Conservation (phyloP, 2,888 invertebrate genomes). For the Drosophila kambysellisi region DNA sequence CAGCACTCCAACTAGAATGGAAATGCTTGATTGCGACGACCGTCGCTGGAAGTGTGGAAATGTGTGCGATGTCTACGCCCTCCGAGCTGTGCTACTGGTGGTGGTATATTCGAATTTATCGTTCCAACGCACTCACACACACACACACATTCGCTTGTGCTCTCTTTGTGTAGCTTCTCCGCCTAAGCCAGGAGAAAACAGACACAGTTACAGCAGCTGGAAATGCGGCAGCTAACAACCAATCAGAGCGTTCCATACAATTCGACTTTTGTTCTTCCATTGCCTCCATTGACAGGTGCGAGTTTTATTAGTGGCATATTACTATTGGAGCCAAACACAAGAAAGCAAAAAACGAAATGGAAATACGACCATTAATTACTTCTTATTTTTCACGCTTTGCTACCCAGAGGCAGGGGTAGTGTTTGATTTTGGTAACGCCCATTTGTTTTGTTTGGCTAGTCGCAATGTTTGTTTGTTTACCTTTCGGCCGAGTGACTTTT, state of each 20-base stretch:
- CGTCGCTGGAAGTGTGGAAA: constrained; percentile 44
- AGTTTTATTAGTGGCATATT: constrained; percentile 56
- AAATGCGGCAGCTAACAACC: constrained; percentile 47
- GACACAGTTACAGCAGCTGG: constrained; percentile 50
- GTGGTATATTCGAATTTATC: constrained; percentile 41
- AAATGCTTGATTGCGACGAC: constrained; percentile 27
- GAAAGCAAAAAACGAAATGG: constrained; percentile 72
- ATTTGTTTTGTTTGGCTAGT: constrained; percentile 75
- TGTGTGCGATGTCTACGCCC: constrained; percentile 51
- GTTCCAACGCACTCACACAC: constrained; percentile 50
- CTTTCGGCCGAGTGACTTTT: constrained; percentile 50
- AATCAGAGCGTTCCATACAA: constrained; percentile 53
- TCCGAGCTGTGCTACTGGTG: constrained; percentile 45
- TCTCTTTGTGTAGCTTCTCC: constrained; percentile 35
- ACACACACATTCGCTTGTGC: constrained; percentile 2
- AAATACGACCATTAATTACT: constrained; percentile 71
- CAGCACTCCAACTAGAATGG: constrained; percentile 63
- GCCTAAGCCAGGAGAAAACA: constrained; percentile 50
- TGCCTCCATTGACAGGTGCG: constrained; percentile 72
- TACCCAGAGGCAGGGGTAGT: constrained; percentile 50
- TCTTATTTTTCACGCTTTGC: constrained; percentile 59
- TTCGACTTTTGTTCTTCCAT: constrained; percentile 44
- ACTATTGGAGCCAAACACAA: constrained; percentile 62
- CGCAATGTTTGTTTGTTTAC: constrained; percentile 68
- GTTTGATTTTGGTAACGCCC: constrained; percentile 68